A percentile compares a stretch with the other conserved stretches of the same genome.
Evolutionary conservation across 2,797 vertebrate species (phyloP).

Genomic region (Propithecus perrieri): DNA sequence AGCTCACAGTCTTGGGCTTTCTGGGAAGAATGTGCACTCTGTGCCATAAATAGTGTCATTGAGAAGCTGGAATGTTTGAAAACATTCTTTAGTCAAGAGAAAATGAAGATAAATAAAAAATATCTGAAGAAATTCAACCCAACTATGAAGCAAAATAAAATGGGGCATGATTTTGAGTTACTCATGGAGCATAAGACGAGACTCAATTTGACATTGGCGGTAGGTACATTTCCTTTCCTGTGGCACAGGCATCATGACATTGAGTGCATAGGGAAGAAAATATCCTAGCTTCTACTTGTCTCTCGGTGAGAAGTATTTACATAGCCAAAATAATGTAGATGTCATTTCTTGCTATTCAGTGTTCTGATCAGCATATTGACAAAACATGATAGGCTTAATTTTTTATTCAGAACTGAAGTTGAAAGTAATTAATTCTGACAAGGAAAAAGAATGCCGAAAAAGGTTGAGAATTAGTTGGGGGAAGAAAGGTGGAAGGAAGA

Average conservation of each 20-base stretch:
- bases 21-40: not conserved
- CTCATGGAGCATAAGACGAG: not conserved
- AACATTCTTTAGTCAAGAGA: not conserved
- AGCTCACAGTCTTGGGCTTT: not conserved
- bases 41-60: not conserved
- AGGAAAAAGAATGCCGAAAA: not conserved
- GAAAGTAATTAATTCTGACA: not conserved
- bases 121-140: not conserved
- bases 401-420: constrained; percentile 27
- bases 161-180: not conserved
- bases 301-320: not conserved
- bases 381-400: not conserved
- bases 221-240: constrained; percentile 30
- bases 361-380: not conserved
- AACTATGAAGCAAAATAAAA: not conserved
- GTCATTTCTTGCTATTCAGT: not conserved
- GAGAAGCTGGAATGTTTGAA: not conserved
- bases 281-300: not conserved
- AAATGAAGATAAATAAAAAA: not conserved
- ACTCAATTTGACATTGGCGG: not conserved
- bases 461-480: not conserved
- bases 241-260: not conserved
- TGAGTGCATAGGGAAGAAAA: not conserved
- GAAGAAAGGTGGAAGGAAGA: not conserved
- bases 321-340: not conserved